Evolutionary conservation across 2,888 invertebrate species (phyloP).

Genomic region (Pardosa pseudoannulata): DNA sequence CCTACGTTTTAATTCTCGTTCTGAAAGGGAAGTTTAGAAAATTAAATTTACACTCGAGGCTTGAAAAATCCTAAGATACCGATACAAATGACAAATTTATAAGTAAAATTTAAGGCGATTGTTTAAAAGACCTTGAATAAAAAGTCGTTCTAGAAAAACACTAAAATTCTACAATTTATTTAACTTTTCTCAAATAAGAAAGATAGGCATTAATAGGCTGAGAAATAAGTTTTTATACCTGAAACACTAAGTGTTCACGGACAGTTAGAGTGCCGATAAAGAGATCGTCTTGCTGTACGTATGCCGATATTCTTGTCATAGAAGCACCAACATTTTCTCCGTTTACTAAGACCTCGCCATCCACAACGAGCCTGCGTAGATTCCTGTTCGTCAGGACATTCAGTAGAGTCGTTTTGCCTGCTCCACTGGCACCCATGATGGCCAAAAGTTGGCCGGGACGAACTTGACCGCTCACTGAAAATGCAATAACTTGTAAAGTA

Average conservation of each 20-base stretch:
- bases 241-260: conserved; percentile 91
- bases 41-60: too few species aligned
- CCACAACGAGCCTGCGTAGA: conserved; percentile 80
- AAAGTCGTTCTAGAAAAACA: too few species aligned
- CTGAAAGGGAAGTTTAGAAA: too few species aligned
- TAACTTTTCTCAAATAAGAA: too few species aligned
- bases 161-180: too few species aligned
- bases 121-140: too few species aligned
- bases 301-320: conserved; percentile 83
- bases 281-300: conserved; percentile 95
- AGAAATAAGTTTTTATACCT: conserved; percentile 83
- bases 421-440: conserved; percentile 88
- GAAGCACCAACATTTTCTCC: conserved; percentile 80
- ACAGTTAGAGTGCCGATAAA: conserved; percentile 94
- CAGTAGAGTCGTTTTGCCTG: conserved; percentile 95
- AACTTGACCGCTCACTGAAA: conserved; percentile 87
- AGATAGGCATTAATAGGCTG: too few species aligned
- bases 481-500: too few species aligned
- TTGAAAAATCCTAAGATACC: too few species aligned
- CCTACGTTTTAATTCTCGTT: too few species aligned
- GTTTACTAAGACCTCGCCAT: conserved; percentile 81
- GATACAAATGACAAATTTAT: too few species aligned
- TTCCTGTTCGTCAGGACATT: conserved; percentile 88
- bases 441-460: conserved; percentile 91
- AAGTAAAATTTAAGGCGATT: too few species aligned